phyloP scores from a whole-genome alignment of 2,888 invertebrate species.

The Cephonodes hylas region DNA sequence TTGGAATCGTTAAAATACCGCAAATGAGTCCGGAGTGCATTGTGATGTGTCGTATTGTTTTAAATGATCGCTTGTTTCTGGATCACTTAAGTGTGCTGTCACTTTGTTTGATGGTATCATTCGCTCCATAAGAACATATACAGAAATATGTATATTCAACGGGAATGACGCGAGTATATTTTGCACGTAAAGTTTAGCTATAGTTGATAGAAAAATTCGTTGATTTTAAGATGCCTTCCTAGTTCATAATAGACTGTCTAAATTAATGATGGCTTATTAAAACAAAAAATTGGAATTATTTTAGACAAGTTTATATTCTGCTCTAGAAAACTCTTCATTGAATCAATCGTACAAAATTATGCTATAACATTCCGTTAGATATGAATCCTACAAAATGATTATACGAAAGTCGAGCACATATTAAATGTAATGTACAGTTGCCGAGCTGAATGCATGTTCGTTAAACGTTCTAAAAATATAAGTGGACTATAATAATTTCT shows the following conservation, averaged over 20 bases:
- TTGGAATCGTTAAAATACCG: slow-evolving; percentile 63
- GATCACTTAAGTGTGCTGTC: not conserved
- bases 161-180: too few relatives aligned
- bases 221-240: too few relatives aligned
- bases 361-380: not conserved
- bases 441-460: not conserved
- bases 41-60: slow-evolving; percentile 8
- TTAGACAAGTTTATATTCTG: not conserved
- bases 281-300: too few relatives aligned
- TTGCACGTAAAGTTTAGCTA: too few relatives aligned
- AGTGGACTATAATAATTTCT: not conserved
- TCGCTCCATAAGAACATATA: not conserved
- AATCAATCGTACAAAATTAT: not conserved
- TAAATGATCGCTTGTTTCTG: not conserved
- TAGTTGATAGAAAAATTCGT: too few relatives aligned
- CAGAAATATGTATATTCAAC: too few relatives aligned
- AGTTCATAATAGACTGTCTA: too few relatives aligned
- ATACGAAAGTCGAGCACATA: not conserved
- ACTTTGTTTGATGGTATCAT: not conserved
- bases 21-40: slow-evolving; percentile 20
- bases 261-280: too few relatives aligned
- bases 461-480: slow-evolving; percentile 8
- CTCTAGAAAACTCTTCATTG: not conserved
- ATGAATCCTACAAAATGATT: not conserved
- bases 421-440: not conserved